Percentiles rank a stretch among this genome's conserved stretches.
Conservation (phyloP, 2,888 invertebrate species). For the Myathropa florea region DNA sequence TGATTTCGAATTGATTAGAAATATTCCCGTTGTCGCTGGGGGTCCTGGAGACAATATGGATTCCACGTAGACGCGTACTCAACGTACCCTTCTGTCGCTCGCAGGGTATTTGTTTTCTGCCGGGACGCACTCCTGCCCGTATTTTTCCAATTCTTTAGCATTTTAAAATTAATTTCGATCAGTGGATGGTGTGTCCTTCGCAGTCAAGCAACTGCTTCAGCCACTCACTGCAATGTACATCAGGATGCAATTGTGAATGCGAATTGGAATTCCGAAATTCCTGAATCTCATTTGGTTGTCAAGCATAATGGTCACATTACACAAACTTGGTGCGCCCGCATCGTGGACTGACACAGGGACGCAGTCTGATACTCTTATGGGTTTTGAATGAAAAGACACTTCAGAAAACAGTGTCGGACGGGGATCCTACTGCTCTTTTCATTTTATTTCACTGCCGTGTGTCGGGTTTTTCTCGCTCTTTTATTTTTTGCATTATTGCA, state of each 20-base stretch:
- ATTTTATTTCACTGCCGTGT: not conserved
- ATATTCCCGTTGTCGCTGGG: not conserved
- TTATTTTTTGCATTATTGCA: too few species aligned
- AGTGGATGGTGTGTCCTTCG: not conserved
- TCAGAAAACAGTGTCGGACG: not conserved
- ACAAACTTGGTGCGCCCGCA: conserved; percentile 29
- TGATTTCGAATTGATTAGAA: not conserved
- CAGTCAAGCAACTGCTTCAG: not conserved
- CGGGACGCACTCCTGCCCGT: too few species aligned
- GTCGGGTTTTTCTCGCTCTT: not conserved
- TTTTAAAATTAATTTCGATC: not conserved
- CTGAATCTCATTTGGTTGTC: conserved; percentile 42
- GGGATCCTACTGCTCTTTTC: not conserved
- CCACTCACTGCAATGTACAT: not conserved
- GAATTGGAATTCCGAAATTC: conserved; percentile 43
- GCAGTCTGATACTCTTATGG: conserved; percentile 6
- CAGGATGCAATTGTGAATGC: conserved; percentile 1
- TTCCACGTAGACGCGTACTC: too few species aligned
- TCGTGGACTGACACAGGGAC: conserved; percentile 1
- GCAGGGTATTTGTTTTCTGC: too few species aligned
- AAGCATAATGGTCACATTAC: conserved; percentile 56
- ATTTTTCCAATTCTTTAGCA: too few species aligned
- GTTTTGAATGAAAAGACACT: not conserved
- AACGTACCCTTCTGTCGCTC: too few species aligned
- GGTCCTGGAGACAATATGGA: too few species aligned